Percentiles rank a stretch among this genome's conserved stretches.
Conservation (phyloP, 2,797 vertebrate genomes). For the Acanthornis magna region DNA sequence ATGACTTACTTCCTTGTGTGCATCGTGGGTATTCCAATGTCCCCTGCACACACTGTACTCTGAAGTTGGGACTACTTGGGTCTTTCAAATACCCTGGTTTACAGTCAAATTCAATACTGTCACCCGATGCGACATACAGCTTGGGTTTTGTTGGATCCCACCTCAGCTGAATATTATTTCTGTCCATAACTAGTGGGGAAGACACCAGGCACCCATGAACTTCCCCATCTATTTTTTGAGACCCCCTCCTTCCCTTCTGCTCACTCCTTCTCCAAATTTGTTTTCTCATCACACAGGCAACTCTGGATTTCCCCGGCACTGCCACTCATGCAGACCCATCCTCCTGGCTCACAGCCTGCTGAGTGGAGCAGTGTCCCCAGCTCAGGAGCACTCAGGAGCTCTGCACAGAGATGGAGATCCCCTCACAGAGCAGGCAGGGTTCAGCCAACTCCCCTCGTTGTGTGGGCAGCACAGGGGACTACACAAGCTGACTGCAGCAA, state of each 20-base stretch:
- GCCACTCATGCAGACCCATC: background rate
- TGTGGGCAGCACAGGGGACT: background rate
- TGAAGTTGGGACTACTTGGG: background rate
- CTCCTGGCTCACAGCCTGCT: background rate
- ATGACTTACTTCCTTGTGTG: background rate
- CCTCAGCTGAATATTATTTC: slow-evolving; percentile 41
- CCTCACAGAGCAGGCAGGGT: background rate
- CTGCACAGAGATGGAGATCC: background rate
- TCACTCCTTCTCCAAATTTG: background rate
- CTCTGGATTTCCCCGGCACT: background rate
- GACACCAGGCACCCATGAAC: background rate
- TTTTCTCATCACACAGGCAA: background rate
- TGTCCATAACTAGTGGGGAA: background rate
- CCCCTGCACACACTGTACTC: background rate
- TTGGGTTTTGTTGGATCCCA: accelerated
- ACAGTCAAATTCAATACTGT: background rate
- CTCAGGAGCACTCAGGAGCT: accelerated
- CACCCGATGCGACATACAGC: background rate
- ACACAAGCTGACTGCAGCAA: background rate
- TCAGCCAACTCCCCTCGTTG: background rate
- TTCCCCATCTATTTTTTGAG: background rate
- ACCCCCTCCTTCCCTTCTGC: background rate
- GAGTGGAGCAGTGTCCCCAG: accelerated
- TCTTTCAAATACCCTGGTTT: background rate
- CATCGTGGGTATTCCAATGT: background rate